Base-by-base conservation (phyloP, 2,888 invertebrate genomes). In the Dioctria linearis region DNA sequence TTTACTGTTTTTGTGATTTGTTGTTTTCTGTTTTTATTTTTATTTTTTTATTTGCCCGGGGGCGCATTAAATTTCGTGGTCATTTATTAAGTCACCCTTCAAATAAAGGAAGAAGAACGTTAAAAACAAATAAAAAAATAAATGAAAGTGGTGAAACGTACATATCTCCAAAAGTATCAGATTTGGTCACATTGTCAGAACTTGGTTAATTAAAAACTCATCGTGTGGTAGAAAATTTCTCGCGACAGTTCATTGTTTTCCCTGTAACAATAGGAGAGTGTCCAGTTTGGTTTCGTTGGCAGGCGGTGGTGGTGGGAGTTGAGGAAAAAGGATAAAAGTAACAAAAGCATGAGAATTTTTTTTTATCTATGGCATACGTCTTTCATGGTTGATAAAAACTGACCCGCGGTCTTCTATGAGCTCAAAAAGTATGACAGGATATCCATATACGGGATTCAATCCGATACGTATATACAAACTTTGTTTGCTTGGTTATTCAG, bases 181-280 rank as follows among this genome's bases (percentile, higher is more conserved):
- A 66, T 66, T 78, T 54, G 49, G 78, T 13, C 39, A 63, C 65
- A 78, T 78, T 78, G 78, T 78, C 66, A 78, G 51, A 66, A 78
- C 65, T 78, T 78, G 78, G 78, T 78, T 78, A 78, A 78, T 78
- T 78, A 78, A 78, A 78, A 78, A 78, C 78, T 78, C 78, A 78
- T 78, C 78, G 66, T 63, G 49, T 42, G 49, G 65, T 46, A 63
- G 40, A 65, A 61, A 49, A 61, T 78, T 78, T 78, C 51, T 65
- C 63, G 40, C 65, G 78, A 78, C 63, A 78, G 63, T 65, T 78
- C 73, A 73, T 73, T 73, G 73, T 73, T 73, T 73, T 13, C 59
- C 5, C 42, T 54, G 40, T 13, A 71, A 73, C 73, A 73, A 73
- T 73, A 25, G 73, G n/a, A 42, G 57, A 51, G 40, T 73, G 73